Evolutionary conservation across 2,113 vertebrate species (phyloP).

Genomic region (Sphyrna mokarran): DNA sequence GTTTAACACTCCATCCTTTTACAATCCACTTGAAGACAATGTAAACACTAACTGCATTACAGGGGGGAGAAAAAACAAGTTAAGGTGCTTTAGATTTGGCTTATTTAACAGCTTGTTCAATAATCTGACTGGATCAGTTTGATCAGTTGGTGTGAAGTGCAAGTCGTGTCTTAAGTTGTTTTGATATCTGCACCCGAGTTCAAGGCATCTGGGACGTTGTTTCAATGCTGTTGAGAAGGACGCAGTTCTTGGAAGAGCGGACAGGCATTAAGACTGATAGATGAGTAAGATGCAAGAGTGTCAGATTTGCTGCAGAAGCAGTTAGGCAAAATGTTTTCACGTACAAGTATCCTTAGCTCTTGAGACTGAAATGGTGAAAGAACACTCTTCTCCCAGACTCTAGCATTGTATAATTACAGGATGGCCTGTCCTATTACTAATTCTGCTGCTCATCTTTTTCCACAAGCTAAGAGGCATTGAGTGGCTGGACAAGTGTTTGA

Average conservation of each 20-base stretch:
- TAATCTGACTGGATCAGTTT: not conserved
- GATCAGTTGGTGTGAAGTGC: not conserved
- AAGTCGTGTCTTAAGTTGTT: not conserved
- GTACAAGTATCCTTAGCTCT: not conserved
- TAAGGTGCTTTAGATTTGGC: not conserved
- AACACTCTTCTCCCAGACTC: not conserved
- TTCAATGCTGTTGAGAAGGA: not conserved
- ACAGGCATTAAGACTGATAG: not conserved
- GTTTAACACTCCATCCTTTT: not conserved
- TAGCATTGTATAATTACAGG: not conserved
- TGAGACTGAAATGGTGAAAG: not conserved
- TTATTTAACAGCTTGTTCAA: not conserved
- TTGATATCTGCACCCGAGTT: not conserved
- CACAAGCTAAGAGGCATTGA: not conserved
- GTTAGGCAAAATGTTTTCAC: not conserved
- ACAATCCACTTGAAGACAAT: not conserved
- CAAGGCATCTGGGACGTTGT: not conserved
- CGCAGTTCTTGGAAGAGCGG: not conserved
- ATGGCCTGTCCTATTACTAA: not conserved
- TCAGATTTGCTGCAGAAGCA: not conserved
- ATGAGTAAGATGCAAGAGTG: not conserved
- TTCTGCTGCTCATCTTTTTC: not conserved
- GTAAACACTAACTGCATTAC: not conserved
- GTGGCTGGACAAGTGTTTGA: not conserved
- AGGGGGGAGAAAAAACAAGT: not conserved